Conservation (phyloP, 2,113 vertebrate genomes). For the Plestiodon gilberti region DNA sequence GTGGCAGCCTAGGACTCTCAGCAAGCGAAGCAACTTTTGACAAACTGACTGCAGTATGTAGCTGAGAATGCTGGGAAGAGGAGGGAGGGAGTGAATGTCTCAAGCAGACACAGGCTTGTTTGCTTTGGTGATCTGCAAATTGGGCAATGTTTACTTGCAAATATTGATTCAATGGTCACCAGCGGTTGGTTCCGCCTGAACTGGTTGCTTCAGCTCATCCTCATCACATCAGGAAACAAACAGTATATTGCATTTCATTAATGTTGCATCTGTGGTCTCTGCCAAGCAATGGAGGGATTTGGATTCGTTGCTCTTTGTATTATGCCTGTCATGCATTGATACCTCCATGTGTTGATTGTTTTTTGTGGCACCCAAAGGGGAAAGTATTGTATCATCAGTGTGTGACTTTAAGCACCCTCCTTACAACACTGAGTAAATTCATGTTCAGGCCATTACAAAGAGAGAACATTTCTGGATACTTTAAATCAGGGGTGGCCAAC, state of each 20-base stretch:
- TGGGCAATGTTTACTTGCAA: slow-evolving; percentile 62
- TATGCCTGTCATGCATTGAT: too few relatives aligned
- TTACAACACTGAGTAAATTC: too few relatives aligned
- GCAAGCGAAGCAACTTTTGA: too few relatives aligned
- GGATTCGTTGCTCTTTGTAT: slow-evolving; percentile 41
- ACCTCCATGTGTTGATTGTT: too few relatives aligned
- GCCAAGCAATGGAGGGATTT: not conserved
- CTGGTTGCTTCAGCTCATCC: slow-evolving; percentile 40
- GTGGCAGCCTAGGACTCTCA: too few relatives aligned
- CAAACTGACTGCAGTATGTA: too few relatives aligned
- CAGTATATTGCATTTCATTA: slow-evolving; percentile 36
- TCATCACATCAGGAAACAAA: slow-evolving; percentile 39
- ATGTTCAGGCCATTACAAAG: too few relatives aligned
- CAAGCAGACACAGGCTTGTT: slow-evolving; percentile 56
- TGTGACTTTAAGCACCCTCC: too few relatives aligned
- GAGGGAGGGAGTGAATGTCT: slow-evolving; percentile 9
- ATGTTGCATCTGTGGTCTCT: slow-evolving; percentile 24
- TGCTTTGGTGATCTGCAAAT: slow-evolving; percentile 18
- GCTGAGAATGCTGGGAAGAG: not conserved
- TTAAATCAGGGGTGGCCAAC: too few relatives aligned
- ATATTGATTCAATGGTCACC: slow-evolving; percentile 62
- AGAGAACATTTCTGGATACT: too few relatives aligned
- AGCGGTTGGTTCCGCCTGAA: slow-evolving; percentile 31
- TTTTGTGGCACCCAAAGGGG: too few relatives aligned
- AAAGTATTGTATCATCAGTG: too few relatives aligned